phyloP scores from a whole-genome alignment of 2,113 vertebrate species.

The Mystacornis crossleyi region DNA sequence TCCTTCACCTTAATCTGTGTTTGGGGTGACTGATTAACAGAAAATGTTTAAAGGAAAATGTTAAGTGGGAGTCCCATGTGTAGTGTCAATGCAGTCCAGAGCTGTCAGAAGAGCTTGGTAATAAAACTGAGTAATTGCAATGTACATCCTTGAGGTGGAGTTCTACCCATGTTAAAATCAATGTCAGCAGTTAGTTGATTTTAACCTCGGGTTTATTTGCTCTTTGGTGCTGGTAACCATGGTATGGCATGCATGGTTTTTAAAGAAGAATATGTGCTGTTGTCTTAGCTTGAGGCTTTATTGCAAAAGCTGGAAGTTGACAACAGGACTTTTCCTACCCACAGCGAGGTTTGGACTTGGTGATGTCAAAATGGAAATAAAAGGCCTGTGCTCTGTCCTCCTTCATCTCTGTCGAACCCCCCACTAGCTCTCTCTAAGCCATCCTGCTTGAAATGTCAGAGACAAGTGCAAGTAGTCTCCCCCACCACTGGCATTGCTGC shows the following conservation, averaged over 20 bases:
- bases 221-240: conserved; percentile 9
- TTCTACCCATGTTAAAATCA: background rate
- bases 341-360: background rate
- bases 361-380: background rate
- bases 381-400: background rate
- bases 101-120: background rate
- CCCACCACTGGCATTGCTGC: background rate
- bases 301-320: background rate
- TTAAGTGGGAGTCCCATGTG: background rate
- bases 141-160: background rate
- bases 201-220: conserved; percentile 11
- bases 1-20: background rate
- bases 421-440: background rate
- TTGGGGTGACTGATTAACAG: background rate
- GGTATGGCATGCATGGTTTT: background rate
- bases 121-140: background rate
- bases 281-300: background rate
- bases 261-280: background rate
- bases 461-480: background rate
- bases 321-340: background rate
- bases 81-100: background rate
- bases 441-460: background rate
- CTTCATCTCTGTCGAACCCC: background rate
- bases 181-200: background rate
- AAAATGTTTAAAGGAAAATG: background rate